phyloP scores from a whole-genome alignment of 1,140 invertebrate genomes.

The Cotesia typhae region DNA sequence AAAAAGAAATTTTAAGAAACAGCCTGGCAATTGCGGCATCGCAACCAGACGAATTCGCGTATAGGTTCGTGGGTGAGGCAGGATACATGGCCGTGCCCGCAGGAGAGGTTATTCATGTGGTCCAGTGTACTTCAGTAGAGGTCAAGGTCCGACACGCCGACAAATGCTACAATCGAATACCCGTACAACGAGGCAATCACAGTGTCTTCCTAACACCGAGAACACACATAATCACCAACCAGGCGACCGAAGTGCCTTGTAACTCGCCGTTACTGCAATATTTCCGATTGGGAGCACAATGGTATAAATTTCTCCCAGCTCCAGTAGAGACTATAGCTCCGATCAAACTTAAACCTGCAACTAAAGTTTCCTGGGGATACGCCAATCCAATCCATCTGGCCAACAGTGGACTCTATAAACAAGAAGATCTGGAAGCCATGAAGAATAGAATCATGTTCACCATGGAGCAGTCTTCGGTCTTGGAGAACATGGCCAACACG shows the following conservation, averaged over 20 bases:
- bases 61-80: constrained; percentile 36
- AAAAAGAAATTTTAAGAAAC: constrained; percentile 26
- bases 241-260: constrained; percentile 18
- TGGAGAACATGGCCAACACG: too few species aligned
- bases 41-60: constrained; percentile 40
- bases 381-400: too few species aligned
- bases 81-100: constrained; percentile 38
- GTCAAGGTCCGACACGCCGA: constrained; percentile 19
- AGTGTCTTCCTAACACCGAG: constrained; percentile 34
- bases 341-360: too few species aligned
- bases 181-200: constrained; percentile 27
- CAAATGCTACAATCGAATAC: constrained; percentile 41
- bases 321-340: too few species aligned
- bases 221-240: constrained; percentile 33
- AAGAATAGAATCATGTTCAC: too few species aligned
- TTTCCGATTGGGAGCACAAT: constrained; percentile 26
- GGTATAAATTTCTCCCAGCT: too few species aligned
- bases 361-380: too few species aligned
- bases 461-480: too few species aligned
- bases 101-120: constrained; percentile 37
- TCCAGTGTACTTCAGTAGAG: constrained; percentile 38
- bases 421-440: too few species aligned
- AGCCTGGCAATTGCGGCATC: constrained; percentile 12
- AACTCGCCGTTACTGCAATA: constrained; percentile 28
- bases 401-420: too few species aligned